phyloP scores from a whole-genome alignment of 2,888 invertebrate species.

The Leptarthrus brevirostris region DNA sequence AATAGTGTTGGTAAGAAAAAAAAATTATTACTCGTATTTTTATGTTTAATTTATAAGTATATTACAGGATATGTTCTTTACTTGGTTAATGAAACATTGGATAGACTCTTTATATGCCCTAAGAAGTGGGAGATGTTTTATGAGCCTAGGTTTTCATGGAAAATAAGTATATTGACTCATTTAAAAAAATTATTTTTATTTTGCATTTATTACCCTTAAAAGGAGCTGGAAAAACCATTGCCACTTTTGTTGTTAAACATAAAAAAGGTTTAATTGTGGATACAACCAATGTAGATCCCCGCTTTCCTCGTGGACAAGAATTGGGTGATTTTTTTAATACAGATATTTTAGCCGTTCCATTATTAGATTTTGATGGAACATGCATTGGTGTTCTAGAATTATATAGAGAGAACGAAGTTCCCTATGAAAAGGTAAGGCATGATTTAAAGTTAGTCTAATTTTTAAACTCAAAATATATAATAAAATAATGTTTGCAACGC shows the following conservation, averaged over 20 bases:
- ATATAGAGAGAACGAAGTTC: slow-evolving; percentile 7
- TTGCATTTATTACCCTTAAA: background rate
- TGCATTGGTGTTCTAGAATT: slow-evolving; percentile 27
- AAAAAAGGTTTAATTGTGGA: background rate
- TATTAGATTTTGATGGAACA: background rate
- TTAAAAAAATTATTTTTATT: too few relatives aligned
- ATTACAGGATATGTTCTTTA: slow-evolving; percentile 6
- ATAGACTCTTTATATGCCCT: background rate
- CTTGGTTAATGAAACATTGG: background rate
- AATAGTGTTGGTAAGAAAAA: slow-evolving; percentile 11
- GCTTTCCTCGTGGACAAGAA: slow-evolving; percentile 12
- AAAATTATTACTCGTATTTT: background rate
- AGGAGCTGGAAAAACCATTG: slow-evolving; percentile 15
- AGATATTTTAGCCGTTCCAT: slow-evolving; percentile 1
- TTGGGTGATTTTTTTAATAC: background rate
- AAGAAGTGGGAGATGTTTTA: background rate
- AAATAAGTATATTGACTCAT: slow-evolving; percentile 31
- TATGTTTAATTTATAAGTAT: background rate
- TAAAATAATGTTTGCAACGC: too few relatives aligned
- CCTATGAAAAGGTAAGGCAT: slow-evolving; percentile 17
- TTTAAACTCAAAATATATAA: too few relatives aligned
- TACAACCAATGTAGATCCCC: background rate
- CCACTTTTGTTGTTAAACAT: background rate
- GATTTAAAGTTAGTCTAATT: too few relatives aligned
- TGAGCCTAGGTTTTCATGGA: background rate